Evolutionary conservation across 2,888 invertebrate species (phyloP), one percentile per base, ranked within the genome.

Genomic region (Heliconius cydno): DNA sequence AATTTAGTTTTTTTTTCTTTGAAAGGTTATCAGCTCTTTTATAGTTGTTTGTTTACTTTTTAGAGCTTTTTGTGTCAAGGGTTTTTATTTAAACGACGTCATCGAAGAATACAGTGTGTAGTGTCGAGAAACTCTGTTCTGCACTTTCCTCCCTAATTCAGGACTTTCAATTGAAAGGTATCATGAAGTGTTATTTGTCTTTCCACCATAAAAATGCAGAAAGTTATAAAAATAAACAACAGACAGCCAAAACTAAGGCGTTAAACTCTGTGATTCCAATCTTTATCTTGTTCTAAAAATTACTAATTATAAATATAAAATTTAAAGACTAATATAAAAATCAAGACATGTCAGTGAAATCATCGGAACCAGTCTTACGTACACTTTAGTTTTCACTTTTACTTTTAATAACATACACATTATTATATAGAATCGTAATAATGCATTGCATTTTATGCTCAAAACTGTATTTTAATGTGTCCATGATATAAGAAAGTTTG

Each of bases 381-480:
- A 63, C n/a, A 70, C 41, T 41, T 68, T n/a, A 68, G 38, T 68
- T 70, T 66, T 73, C 65, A 78, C 78, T 78, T 78, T 78, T 78
- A 73, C 72, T 78, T 73, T 78, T 78, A 78, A 72, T 72, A 57
- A 72, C 78, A 60, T 68, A 67, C 10, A 71, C 34, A 77, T 73
- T 78, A 66, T 57, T 77, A 77, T 41, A 70, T 34, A 78, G 41
- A 66, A 66, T 63, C 72, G 73, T 67, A 78, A 71, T 77, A 71
- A 73, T 73, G 60, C 34, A 60, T 73, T 73, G 30, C 57, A 57
- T 73, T 57, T 70, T 34, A 30, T 19, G 34, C n/a, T n/a, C 28
- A 34, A 73, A 57, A 57, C 3, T 73, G 30, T 60, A 73, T 73
- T 73, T 57, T 34, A 60, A 30, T 57, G 13, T 22, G 13, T 57